Percentiles rank a stretch among this genome's conserved stretches.
Evolutionary conservation across 53 echinoderm and acorn worm species (phyloP).

Genomic region (Luidia sarsii): DNA sequence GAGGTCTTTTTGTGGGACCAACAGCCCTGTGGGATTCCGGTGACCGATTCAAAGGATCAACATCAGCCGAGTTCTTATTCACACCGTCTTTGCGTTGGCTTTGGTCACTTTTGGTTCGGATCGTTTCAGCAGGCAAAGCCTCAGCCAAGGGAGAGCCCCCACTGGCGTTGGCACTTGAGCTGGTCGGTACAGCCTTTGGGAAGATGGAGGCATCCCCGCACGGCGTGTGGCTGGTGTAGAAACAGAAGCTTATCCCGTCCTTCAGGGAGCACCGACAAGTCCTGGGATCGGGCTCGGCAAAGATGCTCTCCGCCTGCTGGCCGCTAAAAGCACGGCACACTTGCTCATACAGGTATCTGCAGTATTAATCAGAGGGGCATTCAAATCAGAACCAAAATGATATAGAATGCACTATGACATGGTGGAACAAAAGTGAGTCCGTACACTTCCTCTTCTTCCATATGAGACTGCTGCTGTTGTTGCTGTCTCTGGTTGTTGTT

Average conservation of each 20-base stretch:
- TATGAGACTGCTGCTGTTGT: no score
- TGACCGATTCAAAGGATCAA: no score
- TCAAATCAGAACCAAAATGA: conserved; percentile 1
- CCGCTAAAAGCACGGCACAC: conserved; percentile 46
- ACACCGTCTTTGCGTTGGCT: no score
- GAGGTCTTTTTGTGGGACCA: no score
- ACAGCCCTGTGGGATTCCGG: no score
- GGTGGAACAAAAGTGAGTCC: no score
- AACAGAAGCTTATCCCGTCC: conserved; percentile 66
- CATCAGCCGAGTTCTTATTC: no score
- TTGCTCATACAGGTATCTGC: conserved; percentile 79
- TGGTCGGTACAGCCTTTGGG: conserved; percentile 28
- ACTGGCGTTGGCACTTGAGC: neutral
- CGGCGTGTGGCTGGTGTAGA: conserved; percentile 88
- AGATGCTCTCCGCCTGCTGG: conserved; percentile 64
- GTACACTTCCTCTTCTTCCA: no score
- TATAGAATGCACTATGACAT: no score
- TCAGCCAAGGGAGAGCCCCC: neutral
- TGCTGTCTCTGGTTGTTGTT: no score
- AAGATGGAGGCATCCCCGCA: conserved; percentile 99
- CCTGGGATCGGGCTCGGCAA: conserved; percentile 48
- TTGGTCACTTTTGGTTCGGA: no score
- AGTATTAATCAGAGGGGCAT: neutral
- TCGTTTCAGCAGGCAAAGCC: neutral
- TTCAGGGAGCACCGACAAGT: conserved; percentile 59